Evolutionary conservation across 1,140 invertebrate genomes (phyloP), one percentile per base, ranked within the genome.

Genomic region (Laupala kohalensis): DNA sequence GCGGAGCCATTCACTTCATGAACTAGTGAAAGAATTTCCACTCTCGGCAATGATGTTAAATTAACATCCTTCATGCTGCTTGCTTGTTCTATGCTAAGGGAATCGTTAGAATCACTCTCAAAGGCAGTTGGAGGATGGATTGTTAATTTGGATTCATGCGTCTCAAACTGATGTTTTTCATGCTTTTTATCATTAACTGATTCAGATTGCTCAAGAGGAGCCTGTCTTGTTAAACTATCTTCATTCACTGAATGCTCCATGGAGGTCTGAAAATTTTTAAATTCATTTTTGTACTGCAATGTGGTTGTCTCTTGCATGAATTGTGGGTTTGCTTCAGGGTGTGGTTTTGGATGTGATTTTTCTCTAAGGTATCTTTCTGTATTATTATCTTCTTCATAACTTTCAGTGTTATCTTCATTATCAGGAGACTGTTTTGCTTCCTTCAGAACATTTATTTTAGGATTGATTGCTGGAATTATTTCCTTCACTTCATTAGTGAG

Each of bases 401-500:
- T 25, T 19, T 70, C 69, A 64, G n/a, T 27, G 25, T 25, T 15
- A 24, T 63, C 26, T 26, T 63, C 37, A 62, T 25, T 37, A 68
- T 68, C 67, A 28, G 19, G 19, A 9, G 67, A 19, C 3, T 25
- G 9, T 13, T 53, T 9, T 53, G 19, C 37, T 53, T 53, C 37
- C 19, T 53, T 53, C 15, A 13, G 15, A 27, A 25, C 6, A 53
- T 53, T 53, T 53, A 53, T 19, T n/a, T n/a, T n/a, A n/a, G n/a
- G n/a, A 53, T 4, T 53, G 9, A 53, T 53, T 68, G 67, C 26
- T 12, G 26, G 25, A 68, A 68, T 68, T 13, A 63, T 70, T 19
- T 64, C 73, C 53, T 63, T 67, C 5, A 74, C 64, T 24, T 72
- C 74, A 66, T 72, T 72, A 69, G 69, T 72, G 30, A 73, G 30